Conservation (phyloP, 2,888 invertebrate genomes). For the Zeuzera pyrina region DNA sequence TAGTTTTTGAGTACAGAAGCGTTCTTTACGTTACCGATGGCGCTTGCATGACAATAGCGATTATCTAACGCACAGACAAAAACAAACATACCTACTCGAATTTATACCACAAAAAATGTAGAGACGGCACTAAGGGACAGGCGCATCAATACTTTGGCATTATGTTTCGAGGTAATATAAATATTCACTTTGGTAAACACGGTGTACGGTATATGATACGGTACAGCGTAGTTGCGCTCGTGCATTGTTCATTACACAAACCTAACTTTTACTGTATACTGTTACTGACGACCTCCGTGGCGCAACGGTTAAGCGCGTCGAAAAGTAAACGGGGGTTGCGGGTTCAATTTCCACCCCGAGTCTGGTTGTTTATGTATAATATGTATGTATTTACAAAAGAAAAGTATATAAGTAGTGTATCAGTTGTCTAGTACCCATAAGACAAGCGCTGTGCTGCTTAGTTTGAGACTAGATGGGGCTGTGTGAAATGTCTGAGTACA, state of each 20-base stretch:
- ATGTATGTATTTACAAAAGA: no score
- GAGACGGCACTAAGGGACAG: conserved; percentile 45
- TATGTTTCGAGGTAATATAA: conserved; percentile 40
- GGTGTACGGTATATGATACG: no score
- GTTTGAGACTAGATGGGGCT: no score
- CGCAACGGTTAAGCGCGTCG: no score
- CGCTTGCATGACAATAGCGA: conserved; percentile 47
- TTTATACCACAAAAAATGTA: conserved; percentile 31
- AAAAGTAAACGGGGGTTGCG: no score
- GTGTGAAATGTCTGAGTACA: no score
- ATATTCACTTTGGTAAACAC: conserved; percentile 41
- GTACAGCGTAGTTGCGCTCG: conserved; percentile 32
- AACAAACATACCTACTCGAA: conserved; percentile 48
- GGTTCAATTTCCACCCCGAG: no score
- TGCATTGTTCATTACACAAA: conserved; percentile 19
- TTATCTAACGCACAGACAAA: conserved; percentile 43
- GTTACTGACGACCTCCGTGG: no score
- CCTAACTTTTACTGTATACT: background rate
- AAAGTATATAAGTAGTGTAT: no score
- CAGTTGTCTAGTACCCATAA: no score
- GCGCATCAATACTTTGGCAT: conserved; percentile 37
- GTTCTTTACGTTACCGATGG: conserved; percentile 43
- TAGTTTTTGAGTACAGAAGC: conserved; percentile 32
- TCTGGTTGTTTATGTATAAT: no score
- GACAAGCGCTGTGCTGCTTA: no score